Conservation (phyloP, 1,140 invertebrate species). For the Megalopta genalis region DNA sequence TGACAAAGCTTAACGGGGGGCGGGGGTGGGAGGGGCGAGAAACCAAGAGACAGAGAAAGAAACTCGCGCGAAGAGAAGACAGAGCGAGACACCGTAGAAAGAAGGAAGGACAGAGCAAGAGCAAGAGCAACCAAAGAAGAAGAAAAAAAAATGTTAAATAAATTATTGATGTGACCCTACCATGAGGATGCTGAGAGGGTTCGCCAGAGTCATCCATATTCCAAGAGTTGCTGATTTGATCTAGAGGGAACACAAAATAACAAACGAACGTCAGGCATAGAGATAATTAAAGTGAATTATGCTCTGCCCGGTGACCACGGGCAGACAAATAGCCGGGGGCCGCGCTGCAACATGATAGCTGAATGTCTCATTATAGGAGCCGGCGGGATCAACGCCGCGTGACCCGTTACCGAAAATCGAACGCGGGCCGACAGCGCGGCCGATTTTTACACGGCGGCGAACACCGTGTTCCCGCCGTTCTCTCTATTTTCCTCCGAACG, state of each 20-base stretch:
- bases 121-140: background rate
- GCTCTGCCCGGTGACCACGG: constrained; percentile 9
- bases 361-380: constrained; percentile 20
- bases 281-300: constrained; percentile 61
- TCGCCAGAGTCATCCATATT: constrained; percentile 77
- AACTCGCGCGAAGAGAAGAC: background rate
- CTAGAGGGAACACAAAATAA: constrained; percentile 62
- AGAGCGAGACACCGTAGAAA: background rate
- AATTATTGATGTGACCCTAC: constrained; percentile 64
- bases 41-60: background rate
- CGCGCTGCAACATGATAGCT: constrained; percentile 30
- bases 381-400: background rate
- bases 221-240: constrained; percentile 77
- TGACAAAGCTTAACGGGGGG: background rate
- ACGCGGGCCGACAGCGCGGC: background rate
- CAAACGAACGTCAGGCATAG: constrained; percentile 45
- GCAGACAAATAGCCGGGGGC: constrained; percentile 16
- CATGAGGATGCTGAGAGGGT: constrained; percentile 74
- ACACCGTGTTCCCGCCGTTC: no score
- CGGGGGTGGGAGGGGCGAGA: background rate
- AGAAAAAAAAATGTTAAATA: constrained; percentile 45
- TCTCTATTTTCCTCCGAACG: background rate
- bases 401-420: background rate
- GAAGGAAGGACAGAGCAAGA: constrained; percentile 7
- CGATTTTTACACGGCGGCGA: background rate